Percentiles rank a stretch among this genome's conserved stretches.
Evolutionary conservation across 1,140 invertebrate genomes (phyloP).

Genomic region (Zaprionus taronus): DNA sequence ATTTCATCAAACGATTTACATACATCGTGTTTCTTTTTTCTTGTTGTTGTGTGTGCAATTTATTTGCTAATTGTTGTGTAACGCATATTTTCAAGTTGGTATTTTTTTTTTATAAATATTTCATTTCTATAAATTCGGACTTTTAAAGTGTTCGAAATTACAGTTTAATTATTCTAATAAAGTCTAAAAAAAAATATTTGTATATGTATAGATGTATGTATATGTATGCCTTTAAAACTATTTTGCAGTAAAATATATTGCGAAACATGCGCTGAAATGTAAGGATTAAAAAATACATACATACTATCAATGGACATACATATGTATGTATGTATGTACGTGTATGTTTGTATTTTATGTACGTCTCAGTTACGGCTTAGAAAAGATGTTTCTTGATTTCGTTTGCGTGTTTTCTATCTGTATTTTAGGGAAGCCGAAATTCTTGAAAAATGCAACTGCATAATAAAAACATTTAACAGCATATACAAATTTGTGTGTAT

Average conservation of each 20-base stretch:
- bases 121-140: conserved; percentile 70
- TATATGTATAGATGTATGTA: conserved; percentile 13
- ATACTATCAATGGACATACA: background rate
- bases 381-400: conserved; percentile 17
- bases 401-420: conserved; percentile 7
- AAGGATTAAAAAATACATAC: conserved; percentile 18
- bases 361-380: conserved; percentile 22
- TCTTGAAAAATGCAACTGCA: conserved; percentile 71
- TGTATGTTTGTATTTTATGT: conserved; percentile 5
- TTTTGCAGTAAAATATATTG: conserved; percentile 38
- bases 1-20: conserved; percentile 28
- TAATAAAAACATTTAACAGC: conserved; percentile 50
- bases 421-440: conserved; percentile 56
- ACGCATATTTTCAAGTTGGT: conserved; percentile 31
- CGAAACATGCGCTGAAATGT: conserved; percentile 37
- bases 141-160: conserved; percentile 77
- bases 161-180: conserved; percentile 74
- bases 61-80: conserved; percentile 62
- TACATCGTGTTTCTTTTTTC: conserved; percentile 20
- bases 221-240: conserved; percentile 27
- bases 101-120: conserved; percentile 14
- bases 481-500: conserved; percentile 17
- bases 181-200: conserved; percentile 66
- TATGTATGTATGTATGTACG: conserved; percentile 18
- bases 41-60: conserved; percentile 55